phyloP scores from a whole-genome alignment of 2,113 vertebrate genomes.

The Eonycteris spelaea region DNA sequence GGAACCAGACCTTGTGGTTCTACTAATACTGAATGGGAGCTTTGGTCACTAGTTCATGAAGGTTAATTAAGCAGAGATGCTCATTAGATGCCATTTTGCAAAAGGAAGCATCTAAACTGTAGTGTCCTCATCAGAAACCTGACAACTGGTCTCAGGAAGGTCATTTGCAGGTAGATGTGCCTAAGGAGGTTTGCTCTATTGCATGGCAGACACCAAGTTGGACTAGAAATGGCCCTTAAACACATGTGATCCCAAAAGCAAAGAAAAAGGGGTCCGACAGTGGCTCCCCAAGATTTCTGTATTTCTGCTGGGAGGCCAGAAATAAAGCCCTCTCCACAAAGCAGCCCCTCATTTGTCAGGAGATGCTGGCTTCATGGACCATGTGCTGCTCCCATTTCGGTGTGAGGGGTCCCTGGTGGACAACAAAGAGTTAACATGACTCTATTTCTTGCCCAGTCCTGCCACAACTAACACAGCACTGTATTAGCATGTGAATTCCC shows the following conservation, averaged over 20 bases:
- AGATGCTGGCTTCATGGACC: not conserved
- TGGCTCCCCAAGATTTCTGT: not conserved
- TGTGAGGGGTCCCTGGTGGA: not conserved
- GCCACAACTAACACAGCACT: not conserved
- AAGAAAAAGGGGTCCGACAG: accelerated
- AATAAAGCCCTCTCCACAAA: not conserved
- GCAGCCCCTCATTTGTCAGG: not conserved
- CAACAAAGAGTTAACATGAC: not conserved
- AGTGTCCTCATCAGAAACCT: not conserved
- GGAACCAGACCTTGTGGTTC: not conserved
- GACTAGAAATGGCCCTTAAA: not conserved
- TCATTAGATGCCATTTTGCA: not conserved
- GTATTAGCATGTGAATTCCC: not conserved
- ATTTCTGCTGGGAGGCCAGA: not conserved
- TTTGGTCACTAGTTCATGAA: not conserved
- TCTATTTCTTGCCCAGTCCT: not conserved
- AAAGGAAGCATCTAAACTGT: not conserved
- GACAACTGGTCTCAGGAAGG: not conserved
- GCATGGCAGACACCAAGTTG: accelerated
- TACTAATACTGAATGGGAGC: not conserved
- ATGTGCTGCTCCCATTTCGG: not conserved
- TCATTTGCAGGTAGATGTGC: not conserved
- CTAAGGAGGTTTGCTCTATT: not conserved
- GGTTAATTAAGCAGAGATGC: not conserved
- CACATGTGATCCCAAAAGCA: not conserved